Evolutionary conservation across 2,113 vertebrate species (phyloP).

Genomic region (Pan paniscus): DNA sequence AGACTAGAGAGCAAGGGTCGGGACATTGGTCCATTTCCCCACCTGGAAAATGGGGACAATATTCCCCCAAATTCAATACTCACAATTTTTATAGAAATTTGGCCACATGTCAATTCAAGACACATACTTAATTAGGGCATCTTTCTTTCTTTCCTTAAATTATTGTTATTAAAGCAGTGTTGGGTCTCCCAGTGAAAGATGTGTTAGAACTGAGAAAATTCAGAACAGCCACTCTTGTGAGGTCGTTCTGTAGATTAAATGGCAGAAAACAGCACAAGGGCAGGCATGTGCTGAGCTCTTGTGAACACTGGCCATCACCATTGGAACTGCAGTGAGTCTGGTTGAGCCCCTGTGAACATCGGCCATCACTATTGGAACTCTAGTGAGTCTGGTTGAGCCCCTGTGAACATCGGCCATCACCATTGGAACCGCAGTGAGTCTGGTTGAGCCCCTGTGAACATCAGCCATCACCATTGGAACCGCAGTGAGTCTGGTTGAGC

Average conservation of each 20-base stretch:
- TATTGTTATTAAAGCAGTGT: neutral
- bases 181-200: neutral
- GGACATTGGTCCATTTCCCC: accelerated
- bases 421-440: accelerated
- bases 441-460: no score
- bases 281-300: accelerated
- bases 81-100: neutral
- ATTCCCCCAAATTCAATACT: neutral
- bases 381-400: no score
- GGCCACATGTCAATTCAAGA: accelerated
- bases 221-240: accelerated
- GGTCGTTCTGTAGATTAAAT: accelerated
- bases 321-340: no score
- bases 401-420: no score
- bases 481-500: accelerated
- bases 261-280: accelerated
- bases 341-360: no score
- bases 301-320: no score
- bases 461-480: no score
- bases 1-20: accelerated
- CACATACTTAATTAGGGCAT: accelerated
- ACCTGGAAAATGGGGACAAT: neutral
- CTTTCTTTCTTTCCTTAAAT: neutral
- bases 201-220: neutral
- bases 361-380: accelerated